A percentile compares a stretch with the other conserved stretches of the same genome.
Evolutionary conservation across 2,888 invertebrate genomes (phyloP).

Genomic region (Agrypnus murinus): DNA sequence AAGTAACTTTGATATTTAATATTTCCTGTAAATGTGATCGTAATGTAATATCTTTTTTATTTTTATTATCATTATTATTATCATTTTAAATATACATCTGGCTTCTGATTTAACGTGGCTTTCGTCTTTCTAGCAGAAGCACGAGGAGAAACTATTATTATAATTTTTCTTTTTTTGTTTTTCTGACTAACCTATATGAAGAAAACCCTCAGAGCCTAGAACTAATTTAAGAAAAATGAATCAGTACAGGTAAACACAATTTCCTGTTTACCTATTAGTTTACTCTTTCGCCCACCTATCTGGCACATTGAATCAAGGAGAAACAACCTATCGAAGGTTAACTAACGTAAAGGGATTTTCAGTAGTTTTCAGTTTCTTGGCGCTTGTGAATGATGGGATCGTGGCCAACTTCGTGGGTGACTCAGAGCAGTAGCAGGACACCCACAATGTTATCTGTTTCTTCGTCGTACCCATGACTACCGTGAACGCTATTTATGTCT

Average conservation of each 20-base stretch:
- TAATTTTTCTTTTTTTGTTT: neutral
- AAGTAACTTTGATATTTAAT: conserved; percentile 12
- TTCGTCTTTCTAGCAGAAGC: no score
- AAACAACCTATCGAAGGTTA: conserved; percentile 5
- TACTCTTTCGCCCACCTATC: conserved; percentile 14
- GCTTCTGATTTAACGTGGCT: no score
- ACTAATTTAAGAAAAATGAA: conserved; percentile 17
- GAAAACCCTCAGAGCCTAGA: neutral
- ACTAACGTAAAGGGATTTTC: conserved; percentile 13
- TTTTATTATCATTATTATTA: no score
- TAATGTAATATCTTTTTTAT: neutral
- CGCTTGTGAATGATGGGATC: conserved; percentile 56
- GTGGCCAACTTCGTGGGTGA: conserved; percentile 57
- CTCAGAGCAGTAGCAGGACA: conserved; percentile 55
- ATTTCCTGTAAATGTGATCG: conserved; percentile 18
- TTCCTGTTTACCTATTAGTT: conserved; percentile 22
- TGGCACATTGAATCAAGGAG: conserved; percentile 14
- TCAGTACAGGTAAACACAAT: conserved; percentile 21
- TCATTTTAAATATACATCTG: no score
- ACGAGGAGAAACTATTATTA: no score
- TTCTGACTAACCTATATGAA: neutral
- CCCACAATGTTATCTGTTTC: conserved; percentile 58
- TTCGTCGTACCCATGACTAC: conserved; percentile 50
- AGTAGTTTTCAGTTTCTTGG: conserved; percentile 30
- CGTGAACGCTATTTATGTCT: conserved; percentile 56